A percentile compares a stretch with the other conserved stretches of the same genome.
These are phyloP conservation scores for Cylas formicarius DNA, from an alignment of 1,140 invertebrate species.

Conservation along the genomic window DNA sequence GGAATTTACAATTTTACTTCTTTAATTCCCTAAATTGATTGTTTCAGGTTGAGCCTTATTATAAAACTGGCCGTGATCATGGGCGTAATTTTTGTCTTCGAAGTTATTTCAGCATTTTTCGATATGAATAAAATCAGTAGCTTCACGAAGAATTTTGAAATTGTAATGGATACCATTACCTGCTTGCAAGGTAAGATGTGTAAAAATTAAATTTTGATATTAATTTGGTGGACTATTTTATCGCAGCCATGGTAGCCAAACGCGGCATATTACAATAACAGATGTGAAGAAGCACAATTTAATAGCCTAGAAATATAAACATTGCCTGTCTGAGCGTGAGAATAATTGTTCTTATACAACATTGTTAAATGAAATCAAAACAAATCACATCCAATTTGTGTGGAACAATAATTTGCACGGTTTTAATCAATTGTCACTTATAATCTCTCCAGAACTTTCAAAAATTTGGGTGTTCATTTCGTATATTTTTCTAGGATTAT, in stretches of 20 bases:
- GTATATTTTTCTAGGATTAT: no score
- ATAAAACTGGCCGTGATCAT: conserved; percentile 25
- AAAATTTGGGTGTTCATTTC: no score
- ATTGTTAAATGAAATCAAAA: not conserved
- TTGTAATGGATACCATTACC: conserved; percentile 22
- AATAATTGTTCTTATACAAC: not conserved
- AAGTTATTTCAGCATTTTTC: conserved; percentile 20
- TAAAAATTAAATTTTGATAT: not conserved
- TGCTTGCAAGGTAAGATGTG: conserved; percentile 23
- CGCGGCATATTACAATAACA: not conserved
- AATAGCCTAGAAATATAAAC: not conserved
- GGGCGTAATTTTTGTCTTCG: conserved; percentile 24
- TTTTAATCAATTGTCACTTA: no score
- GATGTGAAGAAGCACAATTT: no score
- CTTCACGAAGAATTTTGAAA: conserved; percentile 21
- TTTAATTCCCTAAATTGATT: conserved; percentile 7
- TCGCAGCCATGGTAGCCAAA: not conserved
- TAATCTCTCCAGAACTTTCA: no score
- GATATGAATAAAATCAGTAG: conserved; percentile 12
- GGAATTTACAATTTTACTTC: conserved; percentile 1
- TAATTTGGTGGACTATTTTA: not conserved
- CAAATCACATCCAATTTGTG: no score
- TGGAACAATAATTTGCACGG: no score
- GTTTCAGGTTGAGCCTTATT: conserved; percentile 22
- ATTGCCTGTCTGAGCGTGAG: not conserved